Evolutionary conservation across 2,113 vertebrate genomes (phyloP), one percentile per base, ranked within the genome.

Genomic region (Felis catus): DNA sequence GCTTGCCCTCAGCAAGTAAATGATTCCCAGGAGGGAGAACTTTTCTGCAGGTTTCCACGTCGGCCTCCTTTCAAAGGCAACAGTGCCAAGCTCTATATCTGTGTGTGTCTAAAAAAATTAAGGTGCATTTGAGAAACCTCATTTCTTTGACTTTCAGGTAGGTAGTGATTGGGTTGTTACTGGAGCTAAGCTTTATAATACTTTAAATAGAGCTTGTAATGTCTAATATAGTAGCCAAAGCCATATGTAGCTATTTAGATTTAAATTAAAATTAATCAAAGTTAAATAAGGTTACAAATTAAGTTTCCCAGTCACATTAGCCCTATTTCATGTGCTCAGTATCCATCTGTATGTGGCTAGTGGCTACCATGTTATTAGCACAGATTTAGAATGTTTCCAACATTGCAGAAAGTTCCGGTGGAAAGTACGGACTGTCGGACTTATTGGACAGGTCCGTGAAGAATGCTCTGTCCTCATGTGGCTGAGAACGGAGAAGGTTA

Each of bases 191-290:
- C 51, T 88, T 95, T 74, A 80, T 70, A 74, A 27, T 92, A 92
- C 70, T 71, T 91, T 63, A 76, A 73, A 48, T 95, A 82, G 73
- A 85, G 33, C 39, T 78, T 63, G n/a, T 36, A 5, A 93, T 88
- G n/a, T 91, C 71, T 21, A 73, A 4, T 73, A 48, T 5, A 74
- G 74, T n/a, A 63, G 82, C 63, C 31, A 45, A 23, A 71, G 31
- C 33, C 61, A 13, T 61, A 45, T 45, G 61, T 82, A 53, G 23
- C 25, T 96, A 6, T 66, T 65, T 58, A 84, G 55, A 51, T 93
- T 97, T 91, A 73, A 92, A 66, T 93, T 94, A 85, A 66, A 89
- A 39, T 82, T 94, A 94, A 51, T 96, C 92, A 80, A 74, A 78
- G 41, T 58, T 83, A 15, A 78, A 81, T 84, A 45, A 89, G 79